Evolutionary conservation across 2,113 vertebrate species (phyloP).

Genomic region (Turdus rufiventris): DNA sequence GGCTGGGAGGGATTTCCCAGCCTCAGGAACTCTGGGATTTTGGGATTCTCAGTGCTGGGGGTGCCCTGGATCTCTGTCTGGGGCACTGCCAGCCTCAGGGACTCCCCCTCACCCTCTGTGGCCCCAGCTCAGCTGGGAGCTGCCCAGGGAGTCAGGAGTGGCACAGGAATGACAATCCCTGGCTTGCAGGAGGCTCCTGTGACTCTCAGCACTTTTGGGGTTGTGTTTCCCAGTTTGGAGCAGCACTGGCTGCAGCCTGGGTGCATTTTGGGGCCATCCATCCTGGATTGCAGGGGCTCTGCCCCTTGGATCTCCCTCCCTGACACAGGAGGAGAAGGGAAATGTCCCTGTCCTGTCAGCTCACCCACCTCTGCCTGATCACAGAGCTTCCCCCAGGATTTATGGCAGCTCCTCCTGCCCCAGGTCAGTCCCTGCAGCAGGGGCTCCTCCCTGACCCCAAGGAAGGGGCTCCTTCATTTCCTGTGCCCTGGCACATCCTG

Average conservation of each 20-base stretch:
- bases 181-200: background rate
- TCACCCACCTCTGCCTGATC: background rate
- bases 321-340: too few relatives aligned
- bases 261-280: rapidly evolving
- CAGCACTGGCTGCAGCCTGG: background rate
- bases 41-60: background rate
- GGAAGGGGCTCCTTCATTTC: rapidly evolving
- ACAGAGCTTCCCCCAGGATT: background rate
- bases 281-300: background rate
- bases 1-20: background rate
- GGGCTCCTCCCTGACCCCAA: background rate
- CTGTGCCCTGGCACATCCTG: background rate
- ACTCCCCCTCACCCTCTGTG: too few relatives aligned
- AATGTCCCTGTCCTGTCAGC: background rate
- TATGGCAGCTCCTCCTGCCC: background rate
- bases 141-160: background rate
- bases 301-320: background rate
- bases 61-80: background rate
- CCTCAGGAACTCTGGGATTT: too few relatives aligned
- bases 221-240: rapidly evolving
- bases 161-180: rapidly evolving
- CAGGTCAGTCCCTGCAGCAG: background rate
- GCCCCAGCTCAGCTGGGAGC: background rate
- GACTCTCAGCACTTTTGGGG: rapidly evolving
- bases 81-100: background rate